phyloP scores from a whole-genome alignment of 2,888 invertebrate species.

The Drosophila neoperkinsi region DNA sequence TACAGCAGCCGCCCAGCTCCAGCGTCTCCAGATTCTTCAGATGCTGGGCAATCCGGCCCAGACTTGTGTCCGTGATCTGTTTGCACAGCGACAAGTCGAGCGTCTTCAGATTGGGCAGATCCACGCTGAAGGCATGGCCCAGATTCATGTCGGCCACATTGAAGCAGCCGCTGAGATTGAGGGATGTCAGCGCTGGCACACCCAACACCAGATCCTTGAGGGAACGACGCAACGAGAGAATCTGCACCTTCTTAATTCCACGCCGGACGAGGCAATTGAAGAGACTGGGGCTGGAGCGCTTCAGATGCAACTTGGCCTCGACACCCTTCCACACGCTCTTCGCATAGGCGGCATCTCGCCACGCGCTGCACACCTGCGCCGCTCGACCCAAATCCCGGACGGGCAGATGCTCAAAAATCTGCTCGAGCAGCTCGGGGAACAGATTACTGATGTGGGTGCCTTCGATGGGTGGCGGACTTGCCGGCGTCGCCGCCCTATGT shows the following conservation, averaged over 20 bases:
- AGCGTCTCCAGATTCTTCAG: conserved; percentile 94
- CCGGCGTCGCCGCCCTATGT: conserved; percentile 82
- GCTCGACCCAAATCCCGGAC: conserved; percentile 95
- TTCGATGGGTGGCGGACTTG: conserved; percentile 86
- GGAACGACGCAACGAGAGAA: conserved; percentile 93
- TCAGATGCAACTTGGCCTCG: conserved; percentile 95
- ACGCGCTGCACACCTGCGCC: conserved; percentile 94
- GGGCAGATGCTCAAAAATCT: conserved; percentile 95
- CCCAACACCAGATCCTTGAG: conserved; percentile 94
- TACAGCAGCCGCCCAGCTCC: conserved; percentile 96
- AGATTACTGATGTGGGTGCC: conserved; percentile 93
- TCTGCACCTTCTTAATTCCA: conserved; percentile 95
- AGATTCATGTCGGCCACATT: conserved; percentile 95
- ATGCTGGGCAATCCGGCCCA: conserved; percentile 93
- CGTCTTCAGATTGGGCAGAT: conserved; percentile 91
- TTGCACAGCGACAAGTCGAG: conserved; percentile 97
- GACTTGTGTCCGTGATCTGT: conserved; percentile 96
- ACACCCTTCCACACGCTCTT: conserved; percentile 97
- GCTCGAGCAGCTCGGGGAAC: conserved; percentile 96
- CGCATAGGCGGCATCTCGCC: conserved; percentile 97
- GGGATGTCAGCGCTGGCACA: conserved; percentile 93
- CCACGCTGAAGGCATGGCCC: conserved; percentile 92
- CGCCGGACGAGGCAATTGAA: conserved; percentile 94
- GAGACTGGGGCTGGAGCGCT: conserved; percentile 92
- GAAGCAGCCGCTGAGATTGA: conserved; percentile 97